Conservation (phyloP, 2,113 vertebrate species). For the Anolis carolinensis region DNA sequence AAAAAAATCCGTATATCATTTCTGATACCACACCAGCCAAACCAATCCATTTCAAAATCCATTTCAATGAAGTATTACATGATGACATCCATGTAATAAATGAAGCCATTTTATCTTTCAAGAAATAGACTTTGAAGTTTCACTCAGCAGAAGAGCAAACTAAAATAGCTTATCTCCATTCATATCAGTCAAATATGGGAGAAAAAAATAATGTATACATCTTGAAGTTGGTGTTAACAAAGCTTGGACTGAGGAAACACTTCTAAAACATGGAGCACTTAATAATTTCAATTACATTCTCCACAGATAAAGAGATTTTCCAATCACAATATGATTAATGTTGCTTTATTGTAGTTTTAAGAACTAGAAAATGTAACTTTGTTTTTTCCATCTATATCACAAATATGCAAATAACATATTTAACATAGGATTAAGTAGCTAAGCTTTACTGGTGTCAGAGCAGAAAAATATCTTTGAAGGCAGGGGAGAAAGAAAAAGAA, state of each 20-base stretch:
- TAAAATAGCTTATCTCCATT: background rate
- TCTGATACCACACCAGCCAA: background rate
- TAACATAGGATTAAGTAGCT: background rate
- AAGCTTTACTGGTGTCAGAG: background rate
- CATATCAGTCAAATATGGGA: background rate
- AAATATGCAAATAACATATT: background rate
- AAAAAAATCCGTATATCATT: background rate
- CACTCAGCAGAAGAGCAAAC: background rate
- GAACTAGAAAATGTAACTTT: background rate
- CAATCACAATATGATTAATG: conserved; percentile 10
- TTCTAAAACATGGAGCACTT: background rate
- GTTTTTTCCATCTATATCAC: background rate
- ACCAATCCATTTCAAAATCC: background rate
- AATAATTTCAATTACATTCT: conserved; percentile 10
- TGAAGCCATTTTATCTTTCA: background rate
- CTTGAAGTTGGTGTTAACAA: background rate
- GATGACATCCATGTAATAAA: background rate
- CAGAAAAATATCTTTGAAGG: background rate
- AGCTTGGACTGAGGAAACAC: rapidly evolving
- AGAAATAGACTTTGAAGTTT: background rate
- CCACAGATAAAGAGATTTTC: conserved; percentile 8
- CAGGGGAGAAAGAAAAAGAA: background rate
- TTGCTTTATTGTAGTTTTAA: background rate
- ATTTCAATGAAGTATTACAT: background rate
- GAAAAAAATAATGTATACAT: background rate